phyloP scores from a whole-genome alignment of 2,888 invertebrate genomes.

The Lysandra coridon region DNA sequence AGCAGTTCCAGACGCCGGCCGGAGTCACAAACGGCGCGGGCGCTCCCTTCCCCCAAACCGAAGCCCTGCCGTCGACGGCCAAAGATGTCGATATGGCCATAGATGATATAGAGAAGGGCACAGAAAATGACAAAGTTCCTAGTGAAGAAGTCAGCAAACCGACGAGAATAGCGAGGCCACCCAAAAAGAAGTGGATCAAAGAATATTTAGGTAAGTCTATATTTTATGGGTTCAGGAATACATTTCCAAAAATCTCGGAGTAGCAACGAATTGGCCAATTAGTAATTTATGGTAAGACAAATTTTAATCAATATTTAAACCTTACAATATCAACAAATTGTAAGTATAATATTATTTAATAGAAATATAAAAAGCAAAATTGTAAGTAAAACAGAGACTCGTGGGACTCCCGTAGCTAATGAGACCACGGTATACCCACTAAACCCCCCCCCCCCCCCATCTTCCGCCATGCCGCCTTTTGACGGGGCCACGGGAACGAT shows the following conservation, averaged over 20 bases:
- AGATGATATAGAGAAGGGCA: conserved; percentile 44
- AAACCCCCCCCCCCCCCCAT: no score
- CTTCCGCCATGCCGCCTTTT: no score
- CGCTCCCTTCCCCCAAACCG: conserved; percentile 39
- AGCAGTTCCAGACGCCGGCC: conserved; percentile 56
- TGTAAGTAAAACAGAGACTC: neutral
- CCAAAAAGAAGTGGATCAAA: conserved; percentile 88
- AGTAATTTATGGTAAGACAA: no score
- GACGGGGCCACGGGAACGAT: no score
- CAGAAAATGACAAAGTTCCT: neutral
- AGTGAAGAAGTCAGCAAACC: conserved; percentile 55
- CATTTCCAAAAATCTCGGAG: neutral
- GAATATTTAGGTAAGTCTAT: conserved; percentile 81
- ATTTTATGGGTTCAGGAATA: neutral
- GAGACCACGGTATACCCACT: no score
- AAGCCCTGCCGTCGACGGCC: conserved; percentile 50
- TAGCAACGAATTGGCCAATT: neutral
- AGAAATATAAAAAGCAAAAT: neutral
- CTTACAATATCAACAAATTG: neutral
- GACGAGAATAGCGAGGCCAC: conserved; percentile 68
- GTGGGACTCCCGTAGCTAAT: no score
- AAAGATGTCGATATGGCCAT: conserved; percentile 46
- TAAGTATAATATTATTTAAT: neutral
- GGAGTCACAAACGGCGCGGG: conserved; percentile 46
- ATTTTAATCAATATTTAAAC: neutral